Conservation (phyloP, 2,113 vertebrate species). For the Sarotherodon lohbergeri region DNA sequence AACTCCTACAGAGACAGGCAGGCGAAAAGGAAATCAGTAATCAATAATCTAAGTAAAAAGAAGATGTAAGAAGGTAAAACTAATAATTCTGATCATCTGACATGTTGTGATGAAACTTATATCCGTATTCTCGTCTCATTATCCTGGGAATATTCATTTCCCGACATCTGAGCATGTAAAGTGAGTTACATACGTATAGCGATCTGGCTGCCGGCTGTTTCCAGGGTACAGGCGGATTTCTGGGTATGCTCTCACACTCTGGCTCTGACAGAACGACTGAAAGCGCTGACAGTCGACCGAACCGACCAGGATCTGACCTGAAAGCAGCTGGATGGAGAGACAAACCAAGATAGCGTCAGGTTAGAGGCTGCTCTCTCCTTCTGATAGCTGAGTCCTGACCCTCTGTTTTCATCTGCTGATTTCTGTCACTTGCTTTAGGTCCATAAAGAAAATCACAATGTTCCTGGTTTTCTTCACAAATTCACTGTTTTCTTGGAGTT, state of each 20-base stretch:
- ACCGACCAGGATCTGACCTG: conserved; percentile 83
- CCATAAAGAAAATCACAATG: neutral
- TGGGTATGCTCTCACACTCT: conserved; percentile 85
- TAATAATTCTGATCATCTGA: neutral
- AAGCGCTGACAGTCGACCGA: conserved; percentile 92
- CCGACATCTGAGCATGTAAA: neutral
- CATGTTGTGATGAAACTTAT: neutral
- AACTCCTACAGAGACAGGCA: conserved; percentile 74
- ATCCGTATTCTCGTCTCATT: neutral
- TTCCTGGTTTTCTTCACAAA: neutral
- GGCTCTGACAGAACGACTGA: conserved; percentile 83
- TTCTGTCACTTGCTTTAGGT: neutral
- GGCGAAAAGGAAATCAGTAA: neutral
- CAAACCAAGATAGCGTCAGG: neutral
- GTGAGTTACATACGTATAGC: conserved; percentile 76
- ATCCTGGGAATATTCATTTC: neutral
- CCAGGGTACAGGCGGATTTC: conserved; percentile 88
- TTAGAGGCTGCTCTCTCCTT: neutral
- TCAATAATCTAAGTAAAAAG: neutral
- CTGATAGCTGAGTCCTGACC: neutral
- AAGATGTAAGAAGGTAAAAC: neutral
- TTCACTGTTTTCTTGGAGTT: neutral
- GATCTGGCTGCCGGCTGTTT: conserved; percentile 67
- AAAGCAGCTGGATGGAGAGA: conserved; percentile 26
- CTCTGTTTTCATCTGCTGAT: neutral